Percentiles rank a stretch among this genome's conserved stretches.
These are phyloP conservation scores for Drosophila pseudoananassae DNA, from an alignment of 1,140 invertebrate genomes.

Conservation along the genomic window DNA sequence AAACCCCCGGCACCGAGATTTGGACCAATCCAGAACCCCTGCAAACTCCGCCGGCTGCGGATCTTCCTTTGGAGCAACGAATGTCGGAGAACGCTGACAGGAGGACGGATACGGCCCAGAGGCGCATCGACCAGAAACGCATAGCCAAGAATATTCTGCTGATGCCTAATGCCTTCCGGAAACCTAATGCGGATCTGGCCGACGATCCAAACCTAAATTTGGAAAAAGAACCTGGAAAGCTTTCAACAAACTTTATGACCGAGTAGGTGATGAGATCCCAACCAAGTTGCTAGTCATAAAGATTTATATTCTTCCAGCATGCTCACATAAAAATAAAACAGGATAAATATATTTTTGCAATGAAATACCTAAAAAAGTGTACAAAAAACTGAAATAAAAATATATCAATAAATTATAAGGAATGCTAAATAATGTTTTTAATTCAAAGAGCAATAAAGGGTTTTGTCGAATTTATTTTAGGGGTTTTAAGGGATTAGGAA, in stretches of 20 bases:
- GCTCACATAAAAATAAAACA: constrained; percentile 53
- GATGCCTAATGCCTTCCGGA: constrained; percentile 75
- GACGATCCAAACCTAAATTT: constrained; percentile 8
- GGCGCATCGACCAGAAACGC: constrained; percentile 70
- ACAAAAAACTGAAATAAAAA: not conserved
- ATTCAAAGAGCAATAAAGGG: no score
- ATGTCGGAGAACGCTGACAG: constrained; percentile 73
- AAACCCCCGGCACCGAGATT: constrained; percentile 86
- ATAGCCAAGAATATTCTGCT: constrained; percentile 75
- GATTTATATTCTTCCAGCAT: constrained; percentile 40
- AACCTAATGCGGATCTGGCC: constrained; percentile 36
- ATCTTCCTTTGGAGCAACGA: constrained; percentile 59
- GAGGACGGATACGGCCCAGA: constrained; percentile 71
- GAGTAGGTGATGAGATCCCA: constrained; percentile 49
- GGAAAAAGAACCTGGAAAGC: constrained; percentile 18
- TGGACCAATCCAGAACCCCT: constrained; percentile 88
- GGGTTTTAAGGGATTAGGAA: not conserved
- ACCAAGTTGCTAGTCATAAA: not conserved
- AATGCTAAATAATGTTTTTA: not conserved
- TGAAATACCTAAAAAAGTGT: constrained; percentile 42
- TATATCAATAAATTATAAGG: not conserved
- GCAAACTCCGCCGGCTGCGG: constrained; percentile 12
- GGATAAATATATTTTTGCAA: constrained; percentile 61
- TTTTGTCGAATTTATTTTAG: not conserved
- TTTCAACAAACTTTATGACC: constrained; percentile 53